Base-by-base conservation (phyloP, 2,888 invertebrate genomes). In the Odontocolon sp. region DNA sequence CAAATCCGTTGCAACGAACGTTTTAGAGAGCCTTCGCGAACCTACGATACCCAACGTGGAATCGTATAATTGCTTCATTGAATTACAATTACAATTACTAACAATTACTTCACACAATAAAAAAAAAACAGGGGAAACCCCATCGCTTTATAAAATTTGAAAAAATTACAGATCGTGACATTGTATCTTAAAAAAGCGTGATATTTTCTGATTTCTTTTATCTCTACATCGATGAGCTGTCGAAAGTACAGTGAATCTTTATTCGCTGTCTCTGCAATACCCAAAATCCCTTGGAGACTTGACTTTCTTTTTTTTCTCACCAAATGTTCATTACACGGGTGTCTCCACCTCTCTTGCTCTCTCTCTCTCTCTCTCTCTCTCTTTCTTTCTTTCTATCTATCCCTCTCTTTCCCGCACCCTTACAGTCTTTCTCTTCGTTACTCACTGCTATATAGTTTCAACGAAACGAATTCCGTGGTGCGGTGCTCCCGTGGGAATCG, bases 381-480 rank as follows among this genome's bases (percentile, higher is more conserved):
- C n/a, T n/a, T n/a, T n/a, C n/a, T n/a, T n/a, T n/a, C n/a, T n/a
- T n/a, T n/a, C n/a, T n/a, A n/a, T n/a, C n/a, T n/a, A n/a, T n/a
- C n/a, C n/a, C n/a, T n/a, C n/a, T n/a, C n/a, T n/a, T n/a, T n/a
- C n/a, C n/a, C n/a, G n/a, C n/a, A n/a, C n/a, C n/a, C n/a, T n/a
- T n/a, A n/a, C 56, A 45, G 38, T 77, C 73, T 42, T 59, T 74
- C 68, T 42, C 59, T 74, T 54, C 64, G 57, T 57, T 63, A 28
- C 56, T 40, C 57, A 52, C 71, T 61, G 63, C 63, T 61, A 56
- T 69, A 63, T 71, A 71, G n/a, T 33, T 31, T 31, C 54, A 18
- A 71, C 76, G 71, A 77, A 77, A 77, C 76, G 76, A 77, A 63
- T 77, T 57, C 67, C 61, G 71, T 63, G 66, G 70, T 57, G 61